Evolutionary conservation across 2,113 vertebrate genomes (phyloP).

Genomic region (Cacatua alba): DNA sequence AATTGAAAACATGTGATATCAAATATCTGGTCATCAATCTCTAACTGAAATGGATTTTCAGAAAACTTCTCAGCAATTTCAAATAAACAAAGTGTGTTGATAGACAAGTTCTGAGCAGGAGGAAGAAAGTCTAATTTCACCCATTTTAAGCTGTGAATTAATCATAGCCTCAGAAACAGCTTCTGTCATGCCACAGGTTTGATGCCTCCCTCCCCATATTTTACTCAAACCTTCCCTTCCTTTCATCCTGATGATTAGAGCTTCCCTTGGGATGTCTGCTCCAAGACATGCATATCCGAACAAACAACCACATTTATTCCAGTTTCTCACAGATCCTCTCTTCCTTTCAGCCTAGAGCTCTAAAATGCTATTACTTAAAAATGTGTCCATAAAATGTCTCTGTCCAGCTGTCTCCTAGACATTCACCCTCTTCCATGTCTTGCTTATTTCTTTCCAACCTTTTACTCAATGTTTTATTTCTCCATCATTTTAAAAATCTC

Average conservation of each 20-base stretch:
- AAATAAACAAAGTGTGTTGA: constrained; percentile 1
- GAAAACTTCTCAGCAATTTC: not conserved
- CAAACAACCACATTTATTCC: not conserved
- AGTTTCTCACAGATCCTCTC: not conserved
- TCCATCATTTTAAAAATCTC: not conserved
- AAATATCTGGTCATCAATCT: not conserved
- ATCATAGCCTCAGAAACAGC: constrained; percentile 8
- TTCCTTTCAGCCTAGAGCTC: not conserved
- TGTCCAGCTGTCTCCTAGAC: not conserved
- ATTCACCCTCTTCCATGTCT: not conserved
- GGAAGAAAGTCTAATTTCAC: not conserved
- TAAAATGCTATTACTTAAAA: not conserved
- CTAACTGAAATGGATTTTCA: not conserved
- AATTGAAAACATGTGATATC: not conserved
- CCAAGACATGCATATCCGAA: constrained; percentile 13
- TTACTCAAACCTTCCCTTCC: constrained; percentile 24
- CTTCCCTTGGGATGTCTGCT: constrained; percentile 28
- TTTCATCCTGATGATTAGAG: constrained; percentile 29
- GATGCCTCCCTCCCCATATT: not conserved
- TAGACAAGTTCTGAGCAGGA: not conserved
- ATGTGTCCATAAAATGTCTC: not conserved
- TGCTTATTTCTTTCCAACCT: not conserved
- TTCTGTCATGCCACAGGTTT: constrained; percentile 24
- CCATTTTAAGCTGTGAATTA: constrained; percentile 12
- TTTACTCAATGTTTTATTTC: not conserved